Evolutionary conservation across 1,140 invertebrate genomes (phyloP), one percentile per base, ranked within the genome.

Genomic region (Lineus longissimus): DNA sequence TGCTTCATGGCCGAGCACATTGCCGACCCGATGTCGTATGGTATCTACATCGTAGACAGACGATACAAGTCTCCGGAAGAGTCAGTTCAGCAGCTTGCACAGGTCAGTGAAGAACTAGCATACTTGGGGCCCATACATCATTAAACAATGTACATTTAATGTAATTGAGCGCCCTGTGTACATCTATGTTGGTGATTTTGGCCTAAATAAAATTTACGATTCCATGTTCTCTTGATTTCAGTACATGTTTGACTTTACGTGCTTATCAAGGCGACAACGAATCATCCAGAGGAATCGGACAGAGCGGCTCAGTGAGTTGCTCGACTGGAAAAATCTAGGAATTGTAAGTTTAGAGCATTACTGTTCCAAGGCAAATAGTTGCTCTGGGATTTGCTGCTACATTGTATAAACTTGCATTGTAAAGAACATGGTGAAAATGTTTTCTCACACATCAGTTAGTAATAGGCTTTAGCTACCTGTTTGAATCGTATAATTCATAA

Each of bases 1-100:
- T 99, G 96, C 79, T 99, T 99, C 78, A 99, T 99, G 92, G 87
- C 95, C 73, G 94, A 99, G 73, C 94, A 99, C 75, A 92, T 99
- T 61, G 91, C 92, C 0, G 96, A 99, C 83, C 95, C 97, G 0
- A 92, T 93, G 87, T 95, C 93, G 13, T 99, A 99, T 79, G 97
- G 97, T 51, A 98, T 99, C 64, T 99, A 98, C 79, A 93, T 99
- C 45, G 93, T 99, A 1, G 97, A 99, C 82, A 84, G 97, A 22
- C 84, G 94, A 65, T 90, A 88, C 73, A 95, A 95, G 67, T 87
- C 87, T 22, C 76, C 94, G 1, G 93, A 98, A 79, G 91, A 93
- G 59, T 95, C 92, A 31, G 89, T 98, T 27, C 89, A 94, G 76
- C 95, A 99, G 76, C 84, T 99, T 23, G 91, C 96, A 2, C 90